Base-by-base conservation (phyloP, 2,888 invertebrate species). In the Teinopalpus imperialis region DNA sequence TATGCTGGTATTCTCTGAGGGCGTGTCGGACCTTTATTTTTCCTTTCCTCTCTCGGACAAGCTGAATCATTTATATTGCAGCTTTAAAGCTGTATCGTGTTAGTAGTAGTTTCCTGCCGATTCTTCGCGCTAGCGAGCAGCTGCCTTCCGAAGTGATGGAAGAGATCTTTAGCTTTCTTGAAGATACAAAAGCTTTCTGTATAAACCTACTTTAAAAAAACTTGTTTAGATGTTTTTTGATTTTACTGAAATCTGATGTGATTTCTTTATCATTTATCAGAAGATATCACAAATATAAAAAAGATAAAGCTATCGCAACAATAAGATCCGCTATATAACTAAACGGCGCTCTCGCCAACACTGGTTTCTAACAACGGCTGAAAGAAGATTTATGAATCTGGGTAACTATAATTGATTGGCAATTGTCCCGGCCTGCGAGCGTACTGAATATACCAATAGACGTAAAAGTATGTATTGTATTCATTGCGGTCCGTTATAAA, bases 321-420 rank as follows among this genome's bases (percentile, higher is more conserved):
- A 45, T 45, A 45, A 45, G 39, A 45, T 32, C 21, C 26, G 32
- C 27, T 20, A 39, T 39, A 30, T 26, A 46, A 40, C 40, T 27
- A 40, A 46, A 29, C 43, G 35, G 7, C 31, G 40, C 27, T 40
- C 23, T 23, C 23, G 16, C 46, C 8, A 16, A 29, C 46, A 29
- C 21, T 16, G 43, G 27, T 40, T 14, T 27, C 35, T 37, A 31
- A 39, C 40, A 35, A 29, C 44, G 41, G 32, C 48, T 48, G 53
- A 43, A 52, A 54, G 55, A 70, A 71, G 69, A 76, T 73, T 72
- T 69, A 74, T 71, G 63, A 49, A 55, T 52, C 53, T 51, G 56
- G 62, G 61, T 57, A 59, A 52, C 56, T 45, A 61, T 66, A 69
- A 75, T 72, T 74, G 69, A 73, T 69, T 66, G 69, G 57, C 52